Conservation (phyloP, 2,113 vertebrate species). For the Polypterus bichir region DNA sequence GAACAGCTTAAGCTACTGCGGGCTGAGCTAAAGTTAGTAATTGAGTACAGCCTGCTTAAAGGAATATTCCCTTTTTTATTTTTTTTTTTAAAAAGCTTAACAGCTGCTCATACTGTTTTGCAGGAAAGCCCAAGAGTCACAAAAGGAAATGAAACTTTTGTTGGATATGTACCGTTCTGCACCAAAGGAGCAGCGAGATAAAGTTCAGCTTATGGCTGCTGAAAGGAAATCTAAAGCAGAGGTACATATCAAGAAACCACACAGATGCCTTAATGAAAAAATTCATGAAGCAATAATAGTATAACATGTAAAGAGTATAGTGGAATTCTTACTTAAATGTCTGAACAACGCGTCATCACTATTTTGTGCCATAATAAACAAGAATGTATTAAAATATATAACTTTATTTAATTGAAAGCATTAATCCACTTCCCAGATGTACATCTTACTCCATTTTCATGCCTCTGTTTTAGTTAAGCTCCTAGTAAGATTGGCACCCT, state of each 20-base stretch:
- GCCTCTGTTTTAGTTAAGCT: too few relatives aligned
- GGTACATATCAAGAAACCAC: constrained; percentile 37
- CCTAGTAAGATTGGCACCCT: too few relatives aligned
- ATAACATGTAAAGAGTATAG: too few relatives aligned
- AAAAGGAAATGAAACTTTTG: constrained; percentile 91
- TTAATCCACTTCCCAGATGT: too few relatives aligned
- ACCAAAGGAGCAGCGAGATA: constrained; percentile 93
- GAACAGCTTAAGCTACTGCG: constrained; percentile 74
- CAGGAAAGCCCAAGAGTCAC: constrained; percentile 92
- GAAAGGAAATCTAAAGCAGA: constrained; percentile 92
- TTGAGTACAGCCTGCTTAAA: neutral
- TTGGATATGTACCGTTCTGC: constrained; percentile 95
- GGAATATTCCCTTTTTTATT: neutral
- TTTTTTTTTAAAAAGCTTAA: neutral
- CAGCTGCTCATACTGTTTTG: neutral
- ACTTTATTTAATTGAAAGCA: too few relatives aligned
- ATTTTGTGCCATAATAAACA: too few relatives aligned
- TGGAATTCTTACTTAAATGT: too few relatives aligned
- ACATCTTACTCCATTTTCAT: too few relatives aligned
- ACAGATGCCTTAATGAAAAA: too few relatives aligned
- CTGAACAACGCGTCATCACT: too few relatives aligned
- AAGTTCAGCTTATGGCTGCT: constrained; percentile 94
- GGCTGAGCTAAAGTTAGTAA: constrained; percentile 81
- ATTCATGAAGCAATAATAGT: too few relatives aligned
- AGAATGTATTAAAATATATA: too few relatives aligned